Percentiles rank a stretch among this genome's conserved stretches.
Evolutionary conservation across 2,888 invertebrate genomes (phyloP).

Genomic region (Erannis defoliaria): DNA sequence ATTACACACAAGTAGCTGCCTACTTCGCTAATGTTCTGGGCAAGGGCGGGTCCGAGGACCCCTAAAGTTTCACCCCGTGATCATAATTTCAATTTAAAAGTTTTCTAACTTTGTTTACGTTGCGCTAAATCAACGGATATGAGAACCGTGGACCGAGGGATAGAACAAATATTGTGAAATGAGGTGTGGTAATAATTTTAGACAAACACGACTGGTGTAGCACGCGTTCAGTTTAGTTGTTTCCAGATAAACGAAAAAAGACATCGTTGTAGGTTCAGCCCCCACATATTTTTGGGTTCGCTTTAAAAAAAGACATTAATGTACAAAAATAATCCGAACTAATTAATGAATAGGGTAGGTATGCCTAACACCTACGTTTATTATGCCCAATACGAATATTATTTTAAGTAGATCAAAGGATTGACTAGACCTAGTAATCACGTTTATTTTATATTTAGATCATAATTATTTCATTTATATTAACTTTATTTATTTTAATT

Average conservation of each 20-base stretch:
- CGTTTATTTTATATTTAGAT: no score
- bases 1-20: slow-evolving; percentile 46
- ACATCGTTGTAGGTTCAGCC: not conserved
- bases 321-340: no score
- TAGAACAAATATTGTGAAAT: slow-evolving; percentile 34
- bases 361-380: no score
- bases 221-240: not conserved
- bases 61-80: slow-evolving; percentile 62
- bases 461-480: no score
- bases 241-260: not conserved
- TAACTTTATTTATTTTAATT: no score
- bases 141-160: slow-evolving; percentile 43
- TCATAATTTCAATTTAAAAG: slow-evolving; percentile 75
- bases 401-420: no score
- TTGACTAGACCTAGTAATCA: no score
- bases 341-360: no score
- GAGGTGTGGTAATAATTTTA: slow-evolving; percentile 21
- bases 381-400: no score
- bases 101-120: slow-evolving; percentile 63
- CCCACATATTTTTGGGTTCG: no score
- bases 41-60: slow-evolving; percentile 50
- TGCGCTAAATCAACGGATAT: slow-evolving; percentile 54
- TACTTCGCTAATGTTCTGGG: slow-evolving; percentile 39
- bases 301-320: no score
- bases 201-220: slow-evolving; percentile 20